Evolutionary conservation across 2,113 vertebrate species (phyloP).

Genomic region (Coptodon rendalli): DNA sequence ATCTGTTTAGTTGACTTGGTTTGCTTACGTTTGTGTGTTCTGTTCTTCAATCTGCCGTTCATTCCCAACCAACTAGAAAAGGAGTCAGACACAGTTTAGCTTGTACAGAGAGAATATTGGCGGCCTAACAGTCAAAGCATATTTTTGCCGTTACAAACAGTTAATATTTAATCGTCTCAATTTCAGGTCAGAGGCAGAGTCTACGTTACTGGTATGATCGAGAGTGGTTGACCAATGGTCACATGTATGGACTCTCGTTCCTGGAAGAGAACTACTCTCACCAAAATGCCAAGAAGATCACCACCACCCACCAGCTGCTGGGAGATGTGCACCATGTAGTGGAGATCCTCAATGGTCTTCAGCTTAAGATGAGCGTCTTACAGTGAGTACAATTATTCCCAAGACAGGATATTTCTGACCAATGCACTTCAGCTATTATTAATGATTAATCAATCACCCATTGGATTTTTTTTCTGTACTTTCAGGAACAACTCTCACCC

Average conservation of each 20-base stretch:
- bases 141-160: neutral
- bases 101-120: neutral
- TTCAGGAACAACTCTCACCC: constrained; percentile 84
- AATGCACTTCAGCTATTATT: neutral
- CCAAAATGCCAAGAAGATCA: constrained; percentile 93
- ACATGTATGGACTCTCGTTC: constrained; percentile 92
- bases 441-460: neutral
- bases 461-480: accelerated
- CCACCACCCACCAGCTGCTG: constrained; percentile 93
- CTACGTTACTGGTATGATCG: constrained; percentile 95
- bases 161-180: neutral
- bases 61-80: neutral
- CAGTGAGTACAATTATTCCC: constrained; percentile 75
- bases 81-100: neutral
- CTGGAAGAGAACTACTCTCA: constrained; percentile 95
- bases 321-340: constrained; percentile 92
- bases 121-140: neutral
- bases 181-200: constrained; percentile 88
- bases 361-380: constrained; percentile 93
- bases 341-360: constrained; percentile 88
- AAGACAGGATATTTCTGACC: neutral
- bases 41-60: neutral
- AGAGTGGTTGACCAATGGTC: constrained; percentile 89
- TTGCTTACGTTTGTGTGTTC: neutral
- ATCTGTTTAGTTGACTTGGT: neutral